A percentile compares a stretch with the other conserved stretches of the same genome.
Conservation (phyloP, 2,113 vertebrate species). For the Silurus asotus region DNA sequence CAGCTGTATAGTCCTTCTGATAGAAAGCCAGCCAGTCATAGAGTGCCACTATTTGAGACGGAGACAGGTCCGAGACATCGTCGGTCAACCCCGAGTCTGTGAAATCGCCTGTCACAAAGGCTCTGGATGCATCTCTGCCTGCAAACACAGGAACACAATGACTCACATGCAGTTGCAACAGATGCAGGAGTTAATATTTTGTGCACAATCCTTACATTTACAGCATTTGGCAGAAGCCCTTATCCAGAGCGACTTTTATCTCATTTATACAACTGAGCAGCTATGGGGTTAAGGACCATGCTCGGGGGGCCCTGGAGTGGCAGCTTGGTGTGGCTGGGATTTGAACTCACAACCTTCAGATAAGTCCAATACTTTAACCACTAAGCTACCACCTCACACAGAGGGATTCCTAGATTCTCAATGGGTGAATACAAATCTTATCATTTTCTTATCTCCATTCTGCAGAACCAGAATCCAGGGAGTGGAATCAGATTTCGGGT, state of each 20-base stretch:
- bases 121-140: slow-evolving; percentile 87
- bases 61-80: slow-evolving; percentile 77
- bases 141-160: neutral
- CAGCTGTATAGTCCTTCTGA: slow-evolving; percentile 70
- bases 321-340: too few species aligned
- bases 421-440: neutral
- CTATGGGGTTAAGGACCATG: too few species aligned
- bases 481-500: neutral
- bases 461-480: neutral
- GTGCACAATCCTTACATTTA: neutral
- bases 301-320: too few species aligned
- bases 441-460: neutral
- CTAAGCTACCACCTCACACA: neutral
- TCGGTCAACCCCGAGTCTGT: slow-evolving; percentile 79
- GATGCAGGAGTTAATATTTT: neutral
- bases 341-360: too few species aligned
- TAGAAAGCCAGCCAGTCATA: slow-evolving; percentile 88
- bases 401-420: neutral
- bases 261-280: too few species aligned
- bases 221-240: too few species aligned
- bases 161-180: neutral
- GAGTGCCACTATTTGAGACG: slow-evolving; percentile 76
- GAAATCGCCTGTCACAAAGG: slow-evolving; percentile 90
- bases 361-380: too few species aligned
- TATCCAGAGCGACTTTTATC: too few species aligned